Evolutionary conservation across 1,140 invertebrate genomes (phyloP).

Genomic region (Drosophila kurseongensis): DNA sequence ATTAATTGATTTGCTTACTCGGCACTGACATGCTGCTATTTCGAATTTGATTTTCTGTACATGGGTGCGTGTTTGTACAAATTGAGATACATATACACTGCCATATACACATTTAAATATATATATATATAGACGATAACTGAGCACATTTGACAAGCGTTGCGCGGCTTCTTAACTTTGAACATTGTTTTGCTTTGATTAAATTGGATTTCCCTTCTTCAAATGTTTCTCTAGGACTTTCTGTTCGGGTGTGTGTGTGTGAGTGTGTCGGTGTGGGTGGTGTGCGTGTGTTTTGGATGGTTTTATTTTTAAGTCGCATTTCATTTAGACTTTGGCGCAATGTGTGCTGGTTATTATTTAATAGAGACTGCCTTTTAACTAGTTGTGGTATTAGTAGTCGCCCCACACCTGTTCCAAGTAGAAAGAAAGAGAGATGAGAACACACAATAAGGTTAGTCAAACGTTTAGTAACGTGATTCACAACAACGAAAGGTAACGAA

Average conservation of each 20-base stretch:
- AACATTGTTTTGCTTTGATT: conserved; percentile 59
- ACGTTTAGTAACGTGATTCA: conserved; percentile 61
- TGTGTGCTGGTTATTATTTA: conserved; percentile 64
- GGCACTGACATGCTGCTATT: conserved; percentile 50
- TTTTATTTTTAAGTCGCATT: conserved; percentile 44
- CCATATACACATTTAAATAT: conserved; percentile 38
- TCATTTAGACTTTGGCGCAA: conserved; percentile 44
- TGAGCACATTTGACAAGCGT: conserved; percentile 59
- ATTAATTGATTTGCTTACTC: conserved; percentile 44
- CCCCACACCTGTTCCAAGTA: conserved; percentile 84
- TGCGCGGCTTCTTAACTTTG: conserved; percentile 47
- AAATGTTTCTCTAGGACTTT: conserved; percentile 8
- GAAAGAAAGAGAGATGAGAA: conserved; percentile 61
- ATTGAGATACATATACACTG: conserved; percentile 51
- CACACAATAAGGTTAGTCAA: conserved; percentile 60
- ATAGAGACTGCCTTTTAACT: conserved; percentile 55
- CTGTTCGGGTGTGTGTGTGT: conserved; percentile 26
- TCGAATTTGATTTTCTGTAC: conserved; percentile 63
- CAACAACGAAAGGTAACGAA: conserved; percentile 25
- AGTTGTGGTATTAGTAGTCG: conserved; percentile 76
- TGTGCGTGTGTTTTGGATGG: conserved; percentile 23
- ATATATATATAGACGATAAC: conserved; percentile 54
- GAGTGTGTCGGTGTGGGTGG: conserved; percentile 11
- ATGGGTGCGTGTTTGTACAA: conserved; percentile 65
- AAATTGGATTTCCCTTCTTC: conserved; percentile 41